Evolutionary conservation across 2,113 vertebrate genomes (phyloP), one percentile per base, ranked within the genome.

Genomic region (Brachionichthys hirsutus): DNA sequence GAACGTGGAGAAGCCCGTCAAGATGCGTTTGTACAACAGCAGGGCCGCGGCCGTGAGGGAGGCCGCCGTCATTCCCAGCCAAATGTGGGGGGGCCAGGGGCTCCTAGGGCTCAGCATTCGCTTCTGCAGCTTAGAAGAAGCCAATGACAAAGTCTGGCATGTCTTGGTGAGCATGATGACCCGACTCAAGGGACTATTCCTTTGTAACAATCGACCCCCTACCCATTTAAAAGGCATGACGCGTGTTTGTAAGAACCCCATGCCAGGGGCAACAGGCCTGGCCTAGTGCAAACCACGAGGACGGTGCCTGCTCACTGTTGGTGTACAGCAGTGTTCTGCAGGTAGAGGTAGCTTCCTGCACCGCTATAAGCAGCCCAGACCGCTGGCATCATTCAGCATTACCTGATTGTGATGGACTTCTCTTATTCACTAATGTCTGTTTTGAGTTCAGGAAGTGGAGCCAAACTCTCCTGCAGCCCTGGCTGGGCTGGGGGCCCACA

Each of bases 91-190:
- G 0, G 97, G 97, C 15, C 94, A 95, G 68, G 97, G 97, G 18
- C 92, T 99, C 22, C 81, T 99, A 77, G 97, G 97, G 0, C 93
- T 98, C 80, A 98, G 95, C 90, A 98, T 99, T 78, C 94, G 97
- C 43, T 98, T 98, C 90, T 97, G 96, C 90, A 98, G 94, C 87
- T 99, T 99, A 40, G 94, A 98, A 16, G 94, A 95, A 30, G 95
- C 94, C 46, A 97, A 97, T 80, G 96, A 99, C 82, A 98, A 98
- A 0, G 94, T 99, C 9, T 99, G 97, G 97, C 97, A 99, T 1
- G 93, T 99, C 30, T 80, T 99, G 94, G 97, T 98, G 89, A 2
- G 96, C 89, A 68, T 35, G 15, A 15, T 15, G 12, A 38, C 36
- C 36, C 9, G 12, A 38, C 9, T 6, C 34, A 35, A 9, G 9